Conservation (phyloP, 2,888 invertebrate species). For the Hypena proboscidalis region DNA sequence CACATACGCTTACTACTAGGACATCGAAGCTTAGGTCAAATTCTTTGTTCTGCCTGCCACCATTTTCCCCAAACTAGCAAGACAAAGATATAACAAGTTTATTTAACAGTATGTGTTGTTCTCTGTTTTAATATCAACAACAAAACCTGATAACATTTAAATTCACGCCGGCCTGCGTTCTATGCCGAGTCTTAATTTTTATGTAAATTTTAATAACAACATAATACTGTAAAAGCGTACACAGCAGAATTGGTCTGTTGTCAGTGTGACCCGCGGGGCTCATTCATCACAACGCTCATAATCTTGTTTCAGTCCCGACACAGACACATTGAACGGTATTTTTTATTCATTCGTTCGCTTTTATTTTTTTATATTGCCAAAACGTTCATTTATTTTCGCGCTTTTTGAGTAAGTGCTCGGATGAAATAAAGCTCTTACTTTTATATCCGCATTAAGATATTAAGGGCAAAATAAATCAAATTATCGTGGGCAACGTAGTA, state of each 20-base stretch:
- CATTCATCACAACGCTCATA: slow-evolving; percentile 69
- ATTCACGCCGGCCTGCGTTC: slow-evolving; percentile 8
- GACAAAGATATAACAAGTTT: too few relatives aligned
- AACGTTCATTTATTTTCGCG: slow-evolving; percentile 38
- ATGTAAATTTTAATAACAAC: slow-evolving; percentile 38
- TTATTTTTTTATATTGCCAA: slow-evolving; percentile 34
- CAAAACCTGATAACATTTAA: slow-evolving; percentile 5
- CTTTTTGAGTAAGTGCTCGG: slow-evolving; percentile 22
- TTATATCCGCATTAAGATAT: too few relatives aligned
- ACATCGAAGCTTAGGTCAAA: too few relatives aligned
- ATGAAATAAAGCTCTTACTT: slow-evolving; percentile 13
- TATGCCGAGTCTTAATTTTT: slow-evolving; percentile 28
- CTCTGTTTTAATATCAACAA: background rate
- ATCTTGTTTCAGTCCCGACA: slow-evolving; percentile 65
- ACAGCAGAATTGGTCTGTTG: slow-evolving; percentile 47
- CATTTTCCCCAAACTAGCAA: too few relatives aligned
- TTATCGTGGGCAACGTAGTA: too few relatives aligned
- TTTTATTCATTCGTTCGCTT: slow-evolving; percentile 55
- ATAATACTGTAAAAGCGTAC: slow-evolving; percentile 38
- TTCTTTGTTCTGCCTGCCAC: too few relatives aligned
- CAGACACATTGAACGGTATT: slow-evolving; percentile 62
- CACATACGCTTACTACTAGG: too few relatives aligned
- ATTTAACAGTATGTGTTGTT: too few relatives aligned
- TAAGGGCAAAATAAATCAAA: too few relatives aligned
- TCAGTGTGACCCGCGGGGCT: slow-evolving; percentile 54